phyloP scores from a whole-genome alignment of 2,113 vertebrate genomes.

The Daubentonia madagascariensis region DNA sequence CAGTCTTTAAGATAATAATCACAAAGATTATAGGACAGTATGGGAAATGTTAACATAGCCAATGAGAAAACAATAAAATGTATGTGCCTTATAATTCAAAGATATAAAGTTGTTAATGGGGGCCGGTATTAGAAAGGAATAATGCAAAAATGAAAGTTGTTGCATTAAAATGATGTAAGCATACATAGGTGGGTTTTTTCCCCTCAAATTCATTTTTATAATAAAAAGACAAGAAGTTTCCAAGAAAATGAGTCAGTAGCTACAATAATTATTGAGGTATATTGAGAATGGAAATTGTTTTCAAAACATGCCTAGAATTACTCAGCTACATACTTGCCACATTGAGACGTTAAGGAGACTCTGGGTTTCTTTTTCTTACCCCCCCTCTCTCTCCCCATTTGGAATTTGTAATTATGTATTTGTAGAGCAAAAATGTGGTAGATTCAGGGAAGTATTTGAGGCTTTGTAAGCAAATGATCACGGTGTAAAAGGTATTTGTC shows the following conservation, averaged over 20 bases:
- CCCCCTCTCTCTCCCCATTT: neutral
- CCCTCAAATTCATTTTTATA: neutral
- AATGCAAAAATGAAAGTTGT: constrained; percentile 5
- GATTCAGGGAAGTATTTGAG: constrained; percentile 50
- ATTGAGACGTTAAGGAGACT: constrained; percentile 31
- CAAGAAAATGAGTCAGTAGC: constrained; percentile 32
- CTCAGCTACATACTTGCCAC: neutral
- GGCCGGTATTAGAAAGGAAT: neutral
- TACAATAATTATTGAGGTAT: neutral
- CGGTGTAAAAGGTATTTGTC: constrained; percentile 69
- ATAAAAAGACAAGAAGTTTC: neutral
- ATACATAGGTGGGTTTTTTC: neutral
- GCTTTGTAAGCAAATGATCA: constrained; percentile 65
- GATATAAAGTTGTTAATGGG: neutral
- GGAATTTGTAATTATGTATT: constrained; percentile 63
- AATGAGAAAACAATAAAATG: constrained; percentile 27
- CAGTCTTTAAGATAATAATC: constrained; percentile 41
- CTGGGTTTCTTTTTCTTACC: constrained; percentile 16
- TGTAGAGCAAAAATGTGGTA: constrained; percentile 24
- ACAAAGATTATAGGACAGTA: neutral
- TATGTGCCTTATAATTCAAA: neutral
- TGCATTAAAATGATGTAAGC: neutral
- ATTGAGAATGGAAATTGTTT: constrained; percentile 35
- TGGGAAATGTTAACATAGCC: neutral
- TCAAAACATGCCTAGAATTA: constrained; percentile 36